Evolutionary conservation across 2,888 invertebrate species (phyloP), one percentile per base, ranked within the genome.

Genomic region (Agriopis marginaria): DNA sequence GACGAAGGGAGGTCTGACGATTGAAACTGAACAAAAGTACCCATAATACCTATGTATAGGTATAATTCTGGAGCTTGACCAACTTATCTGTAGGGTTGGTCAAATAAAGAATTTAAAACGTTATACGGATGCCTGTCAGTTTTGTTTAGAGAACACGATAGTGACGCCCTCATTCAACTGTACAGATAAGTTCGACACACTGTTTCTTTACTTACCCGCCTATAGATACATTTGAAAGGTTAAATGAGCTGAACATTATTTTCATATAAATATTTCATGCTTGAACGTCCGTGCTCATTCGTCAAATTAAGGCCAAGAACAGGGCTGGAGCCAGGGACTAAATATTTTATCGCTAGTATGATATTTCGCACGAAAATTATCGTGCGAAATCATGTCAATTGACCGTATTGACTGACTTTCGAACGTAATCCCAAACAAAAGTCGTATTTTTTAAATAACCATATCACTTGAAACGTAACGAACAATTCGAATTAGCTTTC

Each of bases 251-350:
- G 62, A 45, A 53, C 62, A 53, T 62, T 62, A 53, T 62, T 62
- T 53, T 44, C 62, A 44, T 44, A 53, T 62, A 53, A 62, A 62
- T 62, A 62, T 53, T 62, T 62, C 42, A 62, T 62, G 62, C 51
- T 53, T 62, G 62, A 62, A 44, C 32, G 62, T 53, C 53, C 62
- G 50, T 44, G 58, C 58, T 53, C 62, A 53, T 53, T 51, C 51
- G 12, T 45, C 62, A 53, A 62, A 62, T 62, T 62, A 62, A 62
- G 62, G 62, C 44, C 53, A 53, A 32, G 23, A 23, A 10, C 53
- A 53, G 62, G 53, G 62, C 12, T 23, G 51, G n/a, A 44, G 5
- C 7, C 32, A 62, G 53, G 23, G 23, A 12, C 14, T 14, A 17
- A 56, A 3, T 32, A 3, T 32, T 32, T 3, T 5, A 32, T 32